Percentiles rank a stretch among this genome's conserved stretches.
Evolutionary conservation across 2,113 vertebrate genomes (phyloP).

Genomic region (Gallinago media): DNA sequence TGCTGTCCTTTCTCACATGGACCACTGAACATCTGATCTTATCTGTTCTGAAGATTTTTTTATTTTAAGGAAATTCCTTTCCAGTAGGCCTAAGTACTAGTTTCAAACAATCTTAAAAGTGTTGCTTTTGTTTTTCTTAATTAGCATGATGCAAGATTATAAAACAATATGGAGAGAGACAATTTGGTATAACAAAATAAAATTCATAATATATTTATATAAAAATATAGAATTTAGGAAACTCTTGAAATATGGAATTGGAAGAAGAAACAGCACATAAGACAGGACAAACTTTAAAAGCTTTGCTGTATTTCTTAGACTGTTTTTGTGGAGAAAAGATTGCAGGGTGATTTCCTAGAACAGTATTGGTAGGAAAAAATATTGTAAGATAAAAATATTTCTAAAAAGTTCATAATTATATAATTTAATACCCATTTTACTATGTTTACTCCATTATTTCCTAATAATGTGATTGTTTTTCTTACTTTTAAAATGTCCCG

Average conservation of each 20-base stretch:
- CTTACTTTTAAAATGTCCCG: neutral
- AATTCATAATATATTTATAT: neutral
- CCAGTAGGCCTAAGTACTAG: neutral
- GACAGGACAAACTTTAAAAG: neutral
- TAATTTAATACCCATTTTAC: neutral
- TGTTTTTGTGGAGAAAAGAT: neutral
- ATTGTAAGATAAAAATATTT: neutral
- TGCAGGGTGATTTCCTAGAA: neutral
- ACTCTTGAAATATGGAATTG: neutral
- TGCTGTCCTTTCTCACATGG: neutral
- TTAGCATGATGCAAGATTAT: neutral
- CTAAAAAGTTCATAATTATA: neutral
- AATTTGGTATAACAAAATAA: neutral
- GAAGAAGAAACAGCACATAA: neutral
- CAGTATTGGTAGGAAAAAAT: neutral
- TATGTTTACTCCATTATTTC: neutral
- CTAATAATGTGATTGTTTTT: neutral
- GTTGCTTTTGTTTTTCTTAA: neutral
- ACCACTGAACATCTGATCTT: neutral
- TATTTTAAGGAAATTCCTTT: neutral
- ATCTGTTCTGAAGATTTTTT: neutral
- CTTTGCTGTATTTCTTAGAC: neutral
- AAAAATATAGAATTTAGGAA: neutral
- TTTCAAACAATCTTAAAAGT: neutral
- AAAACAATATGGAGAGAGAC: neutral